Conservation (phyloP, 2,888 invertebrate species). For the Autographa gamma region DNA sequence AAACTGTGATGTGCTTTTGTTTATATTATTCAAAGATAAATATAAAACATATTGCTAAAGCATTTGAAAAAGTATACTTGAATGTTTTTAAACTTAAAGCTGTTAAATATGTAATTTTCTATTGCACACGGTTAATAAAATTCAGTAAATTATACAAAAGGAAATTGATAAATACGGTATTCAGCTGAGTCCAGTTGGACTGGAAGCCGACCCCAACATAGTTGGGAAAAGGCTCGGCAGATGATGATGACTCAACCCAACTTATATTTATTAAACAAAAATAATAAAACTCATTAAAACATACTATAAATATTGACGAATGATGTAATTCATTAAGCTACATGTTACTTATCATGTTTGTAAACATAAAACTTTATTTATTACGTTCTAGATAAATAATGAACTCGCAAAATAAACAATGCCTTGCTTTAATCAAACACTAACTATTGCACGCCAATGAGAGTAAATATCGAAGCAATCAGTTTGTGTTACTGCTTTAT, state of each 20-base stretch:
- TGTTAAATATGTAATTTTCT: background rate
- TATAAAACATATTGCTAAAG: too few relatives aligned
- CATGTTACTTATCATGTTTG: constrained; percentile 8
- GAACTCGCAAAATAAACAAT: constrained; percentile 28
- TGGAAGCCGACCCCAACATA: too few relatives aligned
- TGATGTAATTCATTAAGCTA: constrained; percentile 10
- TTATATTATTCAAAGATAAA: background rate
- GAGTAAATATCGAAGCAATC: constrained; percentile 19
- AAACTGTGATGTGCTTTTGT: constrained; percentile 9
- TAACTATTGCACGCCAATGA: constrained; percentile 16
- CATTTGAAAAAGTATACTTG: too few relatives aligned
- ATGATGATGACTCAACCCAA: too few relatives aligned
- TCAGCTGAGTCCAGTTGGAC: too few relatives aligned
- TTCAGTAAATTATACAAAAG: too few relatives aligned
- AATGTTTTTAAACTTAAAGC: too few relatives aligned
- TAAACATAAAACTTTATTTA: constrained; percentile 37
- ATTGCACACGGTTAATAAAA: too few relatives aligned
- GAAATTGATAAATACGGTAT: too few relatives aligned
- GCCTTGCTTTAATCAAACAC: constrained; percentile 16
- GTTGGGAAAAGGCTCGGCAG: too few relatives aligned
- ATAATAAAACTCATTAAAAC: background rate
- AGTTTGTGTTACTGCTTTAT: background rate
- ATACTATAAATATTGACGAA: constrained; percentile 22
- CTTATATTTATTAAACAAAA: too few relatives aligned
- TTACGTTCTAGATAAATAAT: constrained; percentile 47